Conservation (phyloP, 2,888 invertebrate species). For the Dynastes maya region DNA sequence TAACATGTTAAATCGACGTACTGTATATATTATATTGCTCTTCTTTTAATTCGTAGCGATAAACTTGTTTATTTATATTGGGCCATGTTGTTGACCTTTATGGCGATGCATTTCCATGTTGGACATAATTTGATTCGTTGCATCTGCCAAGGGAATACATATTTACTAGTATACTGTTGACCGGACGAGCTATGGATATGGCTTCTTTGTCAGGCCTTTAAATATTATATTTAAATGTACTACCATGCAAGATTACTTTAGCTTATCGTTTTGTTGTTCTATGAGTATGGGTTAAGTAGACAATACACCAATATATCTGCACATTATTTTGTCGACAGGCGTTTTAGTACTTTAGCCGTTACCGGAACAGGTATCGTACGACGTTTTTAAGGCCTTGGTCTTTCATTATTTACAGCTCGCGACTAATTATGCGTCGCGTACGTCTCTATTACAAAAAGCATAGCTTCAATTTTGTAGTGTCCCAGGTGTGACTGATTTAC, state of each 20-base stretch:
- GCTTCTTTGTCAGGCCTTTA: too few species aligned
- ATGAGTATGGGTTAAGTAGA: too few species aligned
- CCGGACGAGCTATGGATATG: too few species aligned
- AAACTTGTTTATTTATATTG: conserved; percentile 23
- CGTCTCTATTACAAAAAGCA: conserved; percentile 67
- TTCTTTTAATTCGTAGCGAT: conserved; percentile 16
- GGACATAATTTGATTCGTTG: conserved; percentile 5
- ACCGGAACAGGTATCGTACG: conserved; percentile 34
- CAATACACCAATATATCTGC: too few species aligned
- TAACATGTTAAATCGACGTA: conserved; percentile 29
- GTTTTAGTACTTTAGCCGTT: too few species aligned
- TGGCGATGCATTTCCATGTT: too few species aligned
- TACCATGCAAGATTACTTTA: too few species aligned
- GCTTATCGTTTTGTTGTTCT: too few species aligned
- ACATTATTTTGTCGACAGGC: too few species aligned
- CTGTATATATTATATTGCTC: conserved; percentile 17
- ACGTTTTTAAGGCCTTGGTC: conserved; percentile 48
- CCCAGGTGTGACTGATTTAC: conserved; percentile 70
- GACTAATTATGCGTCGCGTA: conserved; percentile 67
- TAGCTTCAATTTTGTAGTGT: conserved; percentile 65
- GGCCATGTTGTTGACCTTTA: conserved; percentile 25
- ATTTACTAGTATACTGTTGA: neutral
- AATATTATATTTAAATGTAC: too few species aligned
- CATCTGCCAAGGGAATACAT: conserved; percentile 11
- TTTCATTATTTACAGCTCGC: too few species aligned